Evolutionary conservation across 2,113 vertebrate genomes (phyloP).

Genomic region (Pseudorasbora parva): DNA sequence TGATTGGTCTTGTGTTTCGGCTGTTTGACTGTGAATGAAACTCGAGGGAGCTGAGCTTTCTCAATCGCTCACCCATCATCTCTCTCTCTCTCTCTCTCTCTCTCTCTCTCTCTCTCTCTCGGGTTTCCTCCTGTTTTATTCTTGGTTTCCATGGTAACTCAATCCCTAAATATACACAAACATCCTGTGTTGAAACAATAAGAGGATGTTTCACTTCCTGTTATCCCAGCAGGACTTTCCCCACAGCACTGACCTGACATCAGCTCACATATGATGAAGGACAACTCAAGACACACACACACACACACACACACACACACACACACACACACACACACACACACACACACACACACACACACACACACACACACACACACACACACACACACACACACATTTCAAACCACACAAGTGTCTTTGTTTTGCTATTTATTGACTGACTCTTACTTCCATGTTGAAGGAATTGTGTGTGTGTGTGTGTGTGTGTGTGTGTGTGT

Average conservation of each 20-base stretch:
- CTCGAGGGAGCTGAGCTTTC: background rate
- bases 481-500: no score
- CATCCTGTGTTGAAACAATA: conserved; percentile 60
- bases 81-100: background rate
- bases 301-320: background rate
- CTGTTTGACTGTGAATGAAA: background rate
- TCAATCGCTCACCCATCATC: conserved; percentile 6
- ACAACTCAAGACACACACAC: background rate
- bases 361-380: no score
- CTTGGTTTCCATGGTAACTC: conserved; percentile 38
- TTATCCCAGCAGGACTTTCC: conserved; percentile 31
- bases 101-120: background rate
- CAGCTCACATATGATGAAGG: background rate
- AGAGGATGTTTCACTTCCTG: conserved; percentile 52
- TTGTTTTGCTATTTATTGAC: no score
- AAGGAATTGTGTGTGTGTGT: no score
- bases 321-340: no score
- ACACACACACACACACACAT: no score
- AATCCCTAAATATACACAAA: conserved; percentile 48
- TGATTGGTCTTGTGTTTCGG: background rate
- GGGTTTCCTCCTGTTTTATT: conserved; percentile 6
- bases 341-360: no score
- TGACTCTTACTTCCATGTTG: no score
- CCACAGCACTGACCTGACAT: conserved; percentile 26
- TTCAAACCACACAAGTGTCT: no score